phyloP scores from a whole-genome alignment of 2,888 invertebrate species.

The Drosophila dives region DNA sequence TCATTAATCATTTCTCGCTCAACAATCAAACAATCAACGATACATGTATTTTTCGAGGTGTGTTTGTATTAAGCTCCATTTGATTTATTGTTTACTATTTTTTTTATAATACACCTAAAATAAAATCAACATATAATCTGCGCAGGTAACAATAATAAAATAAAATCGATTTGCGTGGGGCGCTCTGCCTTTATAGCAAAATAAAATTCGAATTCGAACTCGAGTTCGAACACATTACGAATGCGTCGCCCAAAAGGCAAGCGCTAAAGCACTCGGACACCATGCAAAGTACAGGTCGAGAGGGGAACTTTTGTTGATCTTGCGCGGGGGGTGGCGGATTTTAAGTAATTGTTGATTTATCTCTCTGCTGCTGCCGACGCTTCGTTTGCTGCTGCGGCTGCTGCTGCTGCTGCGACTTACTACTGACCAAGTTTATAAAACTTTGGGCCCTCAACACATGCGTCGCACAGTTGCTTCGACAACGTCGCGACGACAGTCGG shows the following conservation, averaged over 20 bases:
- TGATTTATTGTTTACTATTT: background rate
- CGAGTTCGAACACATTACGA: slow-evolving; percentile 49
- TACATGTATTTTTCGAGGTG: background rate
- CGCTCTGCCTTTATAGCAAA: slow-evolving; percentile 8
- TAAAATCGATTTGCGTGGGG: slow-evolving; percentile 33
- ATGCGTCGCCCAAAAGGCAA: slow-evolving; percentile 36
- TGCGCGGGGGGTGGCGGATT: slow-evolving; percentile 57
- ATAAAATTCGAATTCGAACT: slow-evolving; percentile 19
- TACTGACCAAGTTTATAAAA: slow-evolving; percentile 81
- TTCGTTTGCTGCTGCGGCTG: slow-evolving; percentile 4
- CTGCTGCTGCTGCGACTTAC: slow-evolving; percentile 49
- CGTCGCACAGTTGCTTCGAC: slow-evolving; percentile 77
- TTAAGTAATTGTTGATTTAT: slow-evolving; percentile 72
- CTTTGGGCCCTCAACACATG: slow-evolving; percentile 77
- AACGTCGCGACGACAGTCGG: slow-evolving; percentile 66
- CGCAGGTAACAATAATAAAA: slow-evolving; percentile 12
- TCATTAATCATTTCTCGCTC: background rate
- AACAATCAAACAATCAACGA: slow-evolving; percentile 5
- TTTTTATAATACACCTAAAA: background rate
- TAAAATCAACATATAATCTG: slow-evolving; percentile 22
- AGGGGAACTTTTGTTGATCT: slow-evolving; percentile 63
- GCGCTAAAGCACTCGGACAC: slow-evolving; percentile 20
- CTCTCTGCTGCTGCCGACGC: slow-evolving; percentile 57
- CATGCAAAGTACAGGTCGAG: background rate
- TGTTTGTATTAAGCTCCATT: background rate